A percentile compares a stretch with the other conserved stretches of the same genome.
Conservation (phyloP, 2,888 invertebrate genomes). For the Agelastica alni region DNA sequence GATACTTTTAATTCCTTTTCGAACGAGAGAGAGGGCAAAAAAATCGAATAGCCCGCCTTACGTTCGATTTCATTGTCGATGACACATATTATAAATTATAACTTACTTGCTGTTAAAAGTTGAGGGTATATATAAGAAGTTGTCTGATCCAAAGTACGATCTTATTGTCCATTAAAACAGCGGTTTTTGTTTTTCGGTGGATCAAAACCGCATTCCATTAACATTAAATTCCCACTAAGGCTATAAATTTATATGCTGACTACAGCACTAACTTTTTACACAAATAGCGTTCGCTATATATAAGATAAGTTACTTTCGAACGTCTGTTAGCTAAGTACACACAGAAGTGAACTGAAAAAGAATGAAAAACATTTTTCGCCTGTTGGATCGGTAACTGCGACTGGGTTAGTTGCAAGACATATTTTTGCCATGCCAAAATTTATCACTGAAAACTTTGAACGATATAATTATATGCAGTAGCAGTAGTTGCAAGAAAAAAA, state of each 20-base stretch:
- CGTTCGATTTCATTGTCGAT: conserved; percentile 51
- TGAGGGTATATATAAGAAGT: conserved; percentile 48
- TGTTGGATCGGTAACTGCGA: conserved; percentile 4
- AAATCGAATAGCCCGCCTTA: conserved; percentile 44
- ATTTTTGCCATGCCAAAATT: too few species aligned
- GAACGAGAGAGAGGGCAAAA: too few species aligned
- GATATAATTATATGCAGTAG: too few species aligned
- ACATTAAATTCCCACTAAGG: conserved; percentile 53
- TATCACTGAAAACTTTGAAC: too few species aligned
- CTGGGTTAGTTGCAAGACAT: too few species aligned
- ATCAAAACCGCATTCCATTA: conserved; percentile 52
- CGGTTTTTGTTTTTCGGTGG: conserved; percentile 53
- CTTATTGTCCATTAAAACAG: conserved; percentile 55
- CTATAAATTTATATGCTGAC: conserved; percentile 50
- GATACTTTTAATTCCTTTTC: too few species aligned
- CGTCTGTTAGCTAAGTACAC: conserved; percentile 8
- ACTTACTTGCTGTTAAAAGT: conserved; percentile 49
- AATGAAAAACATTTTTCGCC: not conserved
- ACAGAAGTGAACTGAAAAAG: not conserved
- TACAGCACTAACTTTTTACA: conserved; percentile 33
- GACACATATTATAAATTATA: conserved; percentile 55
- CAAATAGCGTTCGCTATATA: conserved; percentile 17
- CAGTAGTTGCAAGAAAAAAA: too few species aligned
- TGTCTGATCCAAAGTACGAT: conserved; percentile 54
- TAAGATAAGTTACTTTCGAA: conserved; percentile 5